Percentiles rank a stretch among this genome's conserved stretches.
phyloP scores from a whole-genome alignment of 2,888 invertebrate genomes.

The Meta bourneti region DNA sequence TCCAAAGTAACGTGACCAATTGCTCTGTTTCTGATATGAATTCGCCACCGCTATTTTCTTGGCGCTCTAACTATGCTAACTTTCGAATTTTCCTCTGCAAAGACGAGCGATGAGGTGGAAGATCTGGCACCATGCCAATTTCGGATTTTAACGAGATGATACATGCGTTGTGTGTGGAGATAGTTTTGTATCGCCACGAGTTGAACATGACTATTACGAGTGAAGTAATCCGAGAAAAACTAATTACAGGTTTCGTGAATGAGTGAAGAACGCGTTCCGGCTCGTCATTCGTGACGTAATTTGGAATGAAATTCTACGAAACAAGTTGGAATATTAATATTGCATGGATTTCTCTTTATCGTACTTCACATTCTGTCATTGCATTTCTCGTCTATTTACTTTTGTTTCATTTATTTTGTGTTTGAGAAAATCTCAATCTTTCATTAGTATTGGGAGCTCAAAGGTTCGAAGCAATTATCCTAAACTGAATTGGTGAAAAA shows the following conservation, averaged over 20 bases:
- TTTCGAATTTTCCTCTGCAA: conserved; percentile 16
- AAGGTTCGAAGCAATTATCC: no score
- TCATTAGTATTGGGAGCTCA: no score
- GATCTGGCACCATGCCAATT: conserved; percentile 28
- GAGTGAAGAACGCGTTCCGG: background rate
- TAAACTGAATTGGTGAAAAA: no score
- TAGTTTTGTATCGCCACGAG: background rate
- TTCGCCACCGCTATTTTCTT: conserved; percentile 5
- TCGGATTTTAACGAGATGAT: conserved; percentile 32
- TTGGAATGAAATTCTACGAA: background rate
- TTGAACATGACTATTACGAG: background rate
- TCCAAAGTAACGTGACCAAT: background rate
- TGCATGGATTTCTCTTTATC: no score
- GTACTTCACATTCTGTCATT: no score
- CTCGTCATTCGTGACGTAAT: background rate
- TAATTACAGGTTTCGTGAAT: background rate
- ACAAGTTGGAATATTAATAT: background rate
- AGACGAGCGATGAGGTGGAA: background rate
- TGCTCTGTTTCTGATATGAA: background rate
- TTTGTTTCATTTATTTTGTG: no score
- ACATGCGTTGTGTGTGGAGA: background rate
- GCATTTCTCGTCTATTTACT: no score
- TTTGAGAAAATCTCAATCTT: no score
- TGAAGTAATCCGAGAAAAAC: background rate
- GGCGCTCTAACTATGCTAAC: conserved; percentile 20